Base-by-base conservation (phyloP, 1,140 invertebrate genomes). In the Drosophila nasuta region DNA sequence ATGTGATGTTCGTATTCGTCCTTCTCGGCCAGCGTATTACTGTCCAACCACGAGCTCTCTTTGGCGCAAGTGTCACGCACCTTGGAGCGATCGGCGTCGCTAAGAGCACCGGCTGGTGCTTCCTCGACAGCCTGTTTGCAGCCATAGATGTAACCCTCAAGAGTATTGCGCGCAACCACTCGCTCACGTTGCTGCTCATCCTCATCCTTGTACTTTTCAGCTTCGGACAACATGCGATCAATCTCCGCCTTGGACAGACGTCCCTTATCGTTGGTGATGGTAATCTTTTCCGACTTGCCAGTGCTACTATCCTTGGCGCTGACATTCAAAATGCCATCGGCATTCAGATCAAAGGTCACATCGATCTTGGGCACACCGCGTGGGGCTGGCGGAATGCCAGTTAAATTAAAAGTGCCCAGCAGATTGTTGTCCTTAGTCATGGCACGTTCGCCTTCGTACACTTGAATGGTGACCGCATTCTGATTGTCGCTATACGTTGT, bases 261-360 rank as follows among this genome's bases (percentile, higher is more conserved):
- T 2, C 98, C 97, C 92, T 98, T 98, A 89, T 99, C 98, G 87
- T 99, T 99, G 20, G 96, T 97, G 64, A 98, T 98, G 28, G 96
- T 96, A 66, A 97, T 96, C 78, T 95, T 95, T 83, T 97, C 96
- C 1, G 94, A 95, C 64, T 95, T 96, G 15, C 96, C 96, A 2
- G 96, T 97, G 64, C 95, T 96, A 75, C 93, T 95, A 75, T 98
- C 97, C 85, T 95, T 94, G 6, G 97, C 97, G 2, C 95, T 95
- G 0, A 98, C 97, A 89, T 96, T 95, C 1, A 97, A 83, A 64
- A 97, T 97, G 38, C 96, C 96, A 88, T 97, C 96, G 6, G 96
- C 96, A 76, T 97, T 96, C 51, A 97, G 93, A 87, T 97, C 96
- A 78, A 97, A 97, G 1, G 96, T 96, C 1, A 96, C 95, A 75